phyloP scores from a whole-genome alignment of 2,888 invertebrate genomes.

The Cyrtodaria siliqua region DNA sequence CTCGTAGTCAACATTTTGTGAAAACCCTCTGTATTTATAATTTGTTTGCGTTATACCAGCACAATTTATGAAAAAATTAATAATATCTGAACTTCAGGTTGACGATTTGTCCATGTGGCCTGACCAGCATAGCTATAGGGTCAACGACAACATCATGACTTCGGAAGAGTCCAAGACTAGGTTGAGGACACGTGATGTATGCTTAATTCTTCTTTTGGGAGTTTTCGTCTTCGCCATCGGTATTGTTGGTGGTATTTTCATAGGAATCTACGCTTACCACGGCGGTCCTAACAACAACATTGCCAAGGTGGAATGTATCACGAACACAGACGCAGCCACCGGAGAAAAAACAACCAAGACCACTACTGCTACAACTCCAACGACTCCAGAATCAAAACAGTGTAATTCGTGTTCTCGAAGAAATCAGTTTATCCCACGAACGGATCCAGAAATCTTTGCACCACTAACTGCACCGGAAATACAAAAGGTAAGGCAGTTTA shows the following conservation, averaged over 20 bases:
- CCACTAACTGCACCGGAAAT: slow-evolving; percentile 9
- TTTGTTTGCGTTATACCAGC: no score
- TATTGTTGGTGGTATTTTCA: slow-evolving; percentile 17
- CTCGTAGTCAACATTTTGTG: no score
- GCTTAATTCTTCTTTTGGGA: slow-evolving; percentile 6
- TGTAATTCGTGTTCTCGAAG: slow-evolving; percentile 4
- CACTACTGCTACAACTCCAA: slow-evolving; percentile 3
- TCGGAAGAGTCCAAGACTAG: background rate
- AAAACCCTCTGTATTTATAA: no score
- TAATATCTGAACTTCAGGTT: no score
- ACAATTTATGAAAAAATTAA: no score
- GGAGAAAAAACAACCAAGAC: background rate
- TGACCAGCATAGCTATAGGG: no score
- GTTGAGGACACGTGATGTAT: slow-evolving; percentile 1
- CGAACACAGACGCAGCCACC: background rate
- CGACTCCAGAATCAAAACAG: background rate
- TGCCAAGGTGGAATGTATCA: slow-evolving; percentile 4
- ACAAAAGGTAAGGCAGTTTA: background rate
- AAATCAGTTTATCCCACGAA: slow-evolving; percentile 5
- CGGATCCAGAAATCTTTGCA: slow-evolving; percentile 13
- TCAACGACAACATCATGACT: no score
- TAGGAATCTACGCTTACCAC: slow-evolving; percentile 24
- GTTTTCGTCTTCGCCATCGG: slow-evolving; percentile 9
- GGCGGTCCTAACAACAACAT: slow-evolving; percentile 4
- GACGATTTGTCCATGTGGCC: no score